These are phyloP conservation scores for Cydia strobilella DNA, from an alignment of 1,140 invertebrate genomes.

Conservation along the genomic window DNA sequence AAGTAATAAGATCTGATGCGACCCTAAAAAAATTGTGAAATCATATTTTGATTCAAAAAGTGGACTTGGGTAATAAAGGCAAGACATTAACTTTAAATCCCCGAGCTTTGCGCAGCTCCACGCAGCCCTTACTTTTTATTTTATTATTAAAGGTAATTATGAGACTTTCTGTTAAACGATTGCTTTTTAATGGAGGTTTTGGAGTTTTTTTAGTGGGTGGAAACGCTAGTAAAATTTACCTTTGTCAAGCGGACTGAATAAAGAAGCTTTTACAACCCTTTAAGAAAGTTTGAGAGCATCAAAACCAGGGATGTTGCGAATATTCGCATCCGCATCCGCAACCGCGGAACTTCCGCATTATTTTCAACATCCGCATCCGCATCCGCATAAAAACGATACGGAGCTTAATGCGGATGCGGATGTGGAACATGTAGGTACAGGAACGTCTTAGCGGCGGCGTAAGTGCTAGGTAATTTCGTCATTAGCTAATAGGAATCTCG, in stretches of 20 bases:
- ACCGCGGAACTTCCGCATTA: no score
- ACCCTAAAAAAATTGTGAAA: neutral
- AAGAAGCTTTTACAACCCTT: neutral
- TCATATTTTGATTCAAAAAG: constrained; percentile 1
- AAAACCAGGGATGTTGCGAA: no score
- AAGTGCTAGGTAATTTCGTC: no score
- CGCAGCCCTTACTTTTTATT: constrained; percentile 20
- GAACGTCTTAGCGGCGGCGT: no score
- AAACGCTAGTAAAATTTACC: neutral
- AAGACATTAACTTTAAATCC: constrained; percentile 27
- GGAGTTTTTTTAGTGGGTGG: neutral
- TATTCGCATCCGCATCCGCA: no score
- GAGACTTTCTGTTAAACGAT: constrained; percentile 20
- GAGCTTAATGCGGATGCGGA: no score
- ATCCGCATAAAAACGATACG: no score
- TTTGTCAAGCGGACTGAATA: neutral
- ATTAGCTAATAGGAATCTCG: no score
- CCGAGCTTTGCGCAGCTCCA: neutral
- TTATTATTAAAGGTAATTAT: constrained; percentile 18
- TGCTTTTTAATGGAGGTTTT: neutral
- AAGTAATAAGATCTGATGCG: neutral
- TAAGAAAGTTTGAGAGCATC: no score
- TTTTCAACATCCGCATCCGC: no score
- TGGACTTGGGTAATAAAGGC: constrained; percentile 15
- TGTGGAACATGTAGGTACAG: no score